Evolutionary conservation across 2,888 invertebrate genomes (phyloP), one percentile per base, ranked within the genome.

Genomic region (Stenodema calcarata): DNA sequence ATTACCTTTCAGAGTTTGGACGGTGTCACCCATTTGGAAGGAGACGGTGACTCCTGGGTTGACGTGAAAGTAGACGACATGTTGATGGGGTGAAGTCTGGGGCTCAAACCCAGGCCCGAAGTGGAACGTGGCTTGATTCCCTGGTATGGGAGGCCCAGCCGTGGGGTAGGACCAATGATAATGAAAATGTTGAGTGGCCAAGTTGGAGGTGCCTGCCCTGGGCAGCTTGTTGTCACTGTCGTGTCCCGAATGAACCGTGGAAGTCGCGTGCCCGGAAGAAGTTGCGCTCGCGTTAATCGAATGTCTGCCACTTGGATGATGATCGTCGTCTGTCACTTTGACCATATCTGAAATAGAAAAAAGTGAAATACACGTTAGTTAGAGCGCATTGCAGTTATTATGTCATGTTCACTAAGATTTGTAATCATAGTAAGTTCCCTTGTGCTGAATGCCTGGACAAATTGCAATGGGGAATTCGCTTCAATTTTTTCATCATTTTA

Each of bases 31-130:
- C 90, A 95, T 94, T 91, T 95, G 93, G 90, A 96, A 94, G 89
- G 94, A 94, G 90, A 96, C 94, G 30, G 94, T 94, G 90, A 95
- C 95, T n/a, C 95, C 95, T 14, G 94, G 94, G 91, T 95, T 94
- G 89, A 95, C 94, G 91, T 95, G 95, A 90, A 95, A 93, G 90
- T 94, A 93, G 89, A 95, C 95, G 87, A 95, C 94, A 90, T 94
- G 94, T 90, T 94, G 94, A 81, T 89, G 90, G 54, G 89, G 90
- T n/a, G 89, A 89, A 83, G 91, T 89, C 86, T 87, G 89, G 54
- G 88, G 89, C 83, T 89, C 89, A 87, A 89, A 90, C 30, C 89
- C 89, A 88, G 90, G 92, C 82, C 93, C 93, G 90, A 94, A 93
- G 90, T 93, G 93, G 90, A 94, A 93, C 87, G 93, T 93, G 54